Evolutionary conservation across 2,113 vertebrate genomes (phyloP).

Genomic region (Sphyrna mokarran): DNA sequence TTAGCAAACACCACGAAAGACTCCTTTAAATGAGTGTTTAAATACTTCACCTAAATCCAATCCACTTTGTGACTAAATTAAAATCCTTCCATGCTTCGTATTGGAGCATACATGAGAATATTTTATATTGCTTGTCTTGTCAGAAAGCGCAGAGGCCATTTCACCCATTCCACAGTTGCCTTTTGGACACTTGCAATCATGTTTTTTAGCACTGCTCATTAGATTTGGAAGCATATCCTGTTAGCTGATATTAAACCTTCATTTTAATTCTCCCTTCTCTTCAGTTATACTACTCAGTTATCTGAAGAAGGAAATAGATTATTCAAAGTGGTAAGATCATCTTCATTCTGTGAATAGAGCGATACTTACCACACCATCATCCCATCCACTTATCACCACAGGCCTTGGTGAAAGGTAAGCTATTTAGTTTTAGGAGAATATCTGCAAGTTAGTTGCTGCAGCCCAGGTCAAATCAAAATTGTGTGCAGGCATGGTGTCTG

Average conservation of each 20-base stretch:
- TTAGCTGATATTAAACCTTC: not conserved
- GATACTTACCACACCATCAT: not conserved
- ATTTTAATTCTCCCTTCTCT: not conserved
- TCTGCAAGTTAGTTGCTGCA: not conserved
- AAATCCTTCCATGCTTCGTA: not conserved
- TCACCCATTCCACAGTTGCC: too few relatives aligned
- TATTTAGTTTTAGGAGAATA: not conserved
- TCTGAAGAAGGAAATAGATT: not conserved
- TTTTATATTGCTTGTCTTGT: not conserved
- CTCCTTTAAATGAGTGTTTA: not conserved
- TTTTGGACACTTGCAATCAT: too few relatives aligned
- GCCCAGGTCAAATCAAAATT: not conserved
- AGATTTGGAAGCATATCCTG: not conserved
- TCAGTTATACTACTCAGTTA: not conserved
- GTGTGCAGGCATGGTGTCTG: not conserved
- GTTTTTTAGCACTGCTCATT: not conserved
- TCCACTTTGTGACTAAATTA: not conserved
- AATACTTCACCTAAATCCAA: not conserved
- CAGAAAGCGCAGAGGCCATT: too few relatives aligned
- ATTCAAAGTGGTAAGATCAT: not conserved
- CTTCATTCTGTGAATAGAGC: not conserved
- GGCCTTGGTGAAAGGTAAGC: not conserved
- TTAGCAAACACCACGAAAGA: not conserved
- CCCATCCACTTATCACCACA: not conserved
- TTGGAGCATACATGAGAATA: not conserved